Evolutionary conservation across 2,113 vertebrate genomes (phyloP), one percentile per base, ranked within the genome.

Genomic region (Siphamia tubifer): DNA sequence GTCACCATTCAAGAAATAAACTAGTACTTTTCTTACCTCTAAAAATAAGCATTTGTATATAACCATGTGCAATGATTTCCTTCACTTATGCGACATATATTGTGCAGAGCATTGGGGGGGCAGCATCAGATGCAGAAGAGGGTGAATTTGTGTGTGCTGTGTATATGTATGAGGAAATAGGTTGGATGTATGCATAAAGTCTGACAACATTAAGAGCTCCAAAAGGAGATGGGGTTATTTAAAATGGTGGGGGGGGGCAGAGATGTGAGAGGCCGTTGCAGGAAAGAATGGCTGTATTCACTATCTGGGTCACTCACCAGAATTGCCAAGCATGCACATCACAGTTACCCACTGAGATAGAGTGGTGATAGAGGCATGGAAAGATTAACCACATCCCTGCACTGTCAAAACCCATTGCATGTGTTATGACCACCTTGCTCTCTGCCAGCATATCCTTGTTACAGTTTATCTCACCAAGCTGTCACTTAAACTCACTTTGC

Each of bases 31-130:
- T 56, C 80, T 74, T 67, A 35, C 45, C 71, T 70, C 67, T 79
- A 66, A 84, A 88, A 87, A 86, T 67, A 84, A 77, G 62, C 68
- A 82, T 90, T 88, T 88, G 56, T 84, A 81, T 82, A 86, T 68
- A 39, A 87, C 64, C 80, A 83, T 25, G 77, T 82, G 57, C 73
- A 63, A 74, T 62, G 74, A 79, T 85, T 88, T 84, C 51, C 43
- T 67, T 13, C 15, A 49, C 68, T 71, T 58, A 66, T 76, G 49
- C 58, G 73, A 86, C 43, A 66, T 47, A 68, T 72, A 81, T 77
- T 79, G 17, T 86, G 61, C 57, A n/a, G 13, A 65, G 74, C 81
- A 86, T 81, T 87, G 77, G 63, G 65, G 63, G 85, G 49, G 53
- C 57, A 84, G 53, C 57, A 84, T 89, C 84, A 85, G 68, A 78